These are phyloP conservation scores for Augochlora pura DNA, from an alignment of 1,140 invertebrate species.

Conservation along the genomic window DNA sequence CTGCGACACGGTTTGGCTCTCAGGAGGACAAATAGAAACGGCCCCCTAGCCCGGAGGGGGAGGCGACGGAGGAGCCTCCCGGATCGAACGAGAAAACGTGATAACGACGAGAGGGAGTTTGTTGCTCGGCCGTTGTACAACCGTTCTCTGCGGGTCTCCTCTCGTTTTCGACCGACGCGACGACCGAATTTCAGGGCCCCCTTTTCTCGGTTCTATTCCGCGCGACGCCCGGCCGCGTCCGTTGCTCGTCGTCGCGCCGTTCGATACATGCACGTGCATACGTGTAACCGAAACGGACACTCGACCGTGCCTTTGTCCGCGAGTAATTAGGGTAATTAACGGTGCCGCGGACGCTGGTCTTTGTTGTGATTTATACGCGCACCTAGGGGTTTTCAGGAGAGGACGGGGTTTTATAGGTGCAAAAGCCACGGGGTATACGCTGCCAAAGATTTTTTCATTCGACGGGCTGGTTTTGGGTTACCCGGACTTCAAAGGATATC, in stretches of 20 bases:
- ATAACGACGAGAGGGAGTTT: slow-evolving; percentile 74
- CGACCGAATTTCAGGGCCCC: slow-evolving; percentile 24
- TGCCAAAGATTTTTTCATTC: not conserved
- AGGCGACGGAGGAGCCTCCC: slow-evolving; percentile 47
- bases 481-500: not conserved
- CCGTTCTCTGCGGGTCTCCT: slow-evolving; percentile 28
- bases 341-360: slow-evolving; percentile 18
- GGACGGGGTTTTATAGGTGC: not conserved
- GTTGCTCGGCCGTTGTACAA: slow-evolving; percentile 51
- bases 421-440: too few relatives aligned
- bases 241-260: not conserved
- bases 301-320: slow-evolving; percentile 15
- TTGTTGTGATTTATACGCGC: slow-evolving; percentile 30
- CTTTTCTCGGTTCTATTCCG: not conserved
- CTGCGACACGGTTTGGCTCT: slow-evolving; percentile 77
- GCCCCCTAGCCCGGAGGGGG: slow-evolving; percentile 44
- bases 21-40: slow-evolving; percentile 78
- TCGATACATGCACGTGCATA: not conserved
- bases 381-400: not conserved
- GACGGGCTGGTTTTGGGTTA: not conserved
- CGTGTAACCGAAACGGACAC: not conserved
- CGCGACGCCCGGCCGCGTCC: not conserved
- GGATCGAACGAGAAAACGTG: slow-evolving; percentile 61
- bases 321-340: slow-evolving; percentile 48
- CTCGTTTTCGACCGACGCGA: slow-evolving; percentile 14